These are phyloP conservation scores for Drosophila neutralis DNA, from an alignment of 2,888 invertebrate species.

Conservation along the genomic window DNA sequence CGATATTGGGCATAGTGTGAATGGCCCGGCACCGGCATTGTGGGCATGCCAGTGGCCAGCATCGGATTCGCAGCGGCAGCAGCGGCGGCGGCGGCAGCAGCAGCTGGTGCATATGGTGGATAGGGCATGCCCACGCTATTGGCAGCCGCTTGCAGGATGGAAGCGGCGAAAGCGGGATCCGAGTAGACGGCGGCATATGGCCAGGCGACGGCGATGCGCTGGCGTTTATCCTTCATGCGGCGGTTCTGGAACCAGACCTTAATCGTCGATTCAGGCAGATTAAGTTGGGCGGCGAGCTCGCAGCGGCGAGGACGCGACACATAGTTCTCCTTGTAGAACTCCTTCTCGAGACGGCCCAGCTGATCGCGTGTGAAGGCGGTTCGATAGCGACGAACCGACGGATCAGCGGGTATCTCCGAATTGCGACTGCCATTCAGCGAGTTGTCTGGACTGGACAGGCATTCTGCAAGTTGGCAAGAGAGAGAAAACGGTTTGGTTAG, in stretches of 20 bases:
- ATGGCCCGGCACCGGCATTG: slow-evolving; percentile 85
- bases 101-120: slow-evolving; percentile 86
- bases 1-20: slow-evolving; percentile 84
- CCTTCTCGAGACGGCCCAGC: slow-evolving; percentile 95
- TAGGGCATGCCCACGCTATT: slow-evolving; percentile 89
- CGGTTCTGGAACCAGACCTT: slow-evolving; percentile 96
- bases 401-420: slow-evolving; percentile 86
- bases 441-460: slow-evolving; percentile 84
- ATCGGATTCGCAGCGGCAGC: slow-evolving; percentile 84
- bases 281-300: slow-evolving; percentile 96
- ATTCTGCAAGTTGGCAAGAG: slow-evolving; percentile 81
- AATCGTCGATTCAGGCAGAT: slow-evolving; percentile 98
- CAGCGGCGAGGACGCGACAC: slow-evolving; percentile 97
- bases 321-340: slow-evolving; percentile 98
- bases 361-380: slow-evolving; percentile 99
- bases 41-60: slow-evolving; percentile 85
- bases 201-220: slow-evolving; percentile 97
- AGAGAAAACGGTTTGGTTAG: slow-evolving; percentile 27
- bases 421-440: slow-evolving; percentile 81
- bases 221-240: slow-evolving; percentile 93
- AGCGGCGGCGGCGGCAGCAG: slow-evolving; percentile 66
- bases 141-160: slow-evolving; percentile 95
- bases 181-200: slow-evolving; percentile 97
- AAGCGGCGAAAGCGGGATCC: slow-evolving; percentile 96
- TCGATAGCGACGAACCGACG: slow-evolving; percentile 93